Base-by-base conservation (phyloP, 1,140 invertebrate species). In the Scaptodrosophila lebanonensis region DNA sequence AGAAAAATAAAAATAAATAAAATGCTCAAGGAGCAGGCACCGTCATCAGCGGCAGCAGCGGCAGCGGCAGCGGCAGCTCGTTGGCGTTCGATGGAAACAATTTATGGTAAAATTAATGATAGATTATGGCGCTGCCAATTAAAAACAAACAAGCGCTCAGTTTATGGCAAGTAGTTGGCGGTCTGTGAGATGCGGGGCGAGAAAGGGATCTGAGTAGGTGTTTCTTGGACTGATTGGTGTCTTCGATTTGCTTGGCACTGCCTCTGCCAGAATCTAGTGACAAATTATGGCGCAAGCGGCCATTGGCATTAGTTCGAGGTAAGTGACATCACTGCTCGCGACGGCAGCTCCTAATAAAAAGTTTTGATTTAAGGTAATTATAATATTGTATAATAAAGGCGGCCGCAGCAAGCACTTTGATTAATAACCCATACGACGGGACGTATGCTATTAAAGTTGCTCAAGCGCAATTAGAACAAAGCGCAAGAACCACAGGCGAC, bases 21-120 rank as follows among this genome's bases (percentile, higher is more conserved):
- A 48, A 68, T 67, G 51, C 58, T 66, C 30, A 25, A 32, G 65
- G 44, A 52, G 62, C 52, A 39, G 72, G 67, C 73, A 79, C 72
- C 75, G 54, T 66, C 61, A 71, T 68, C 62, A 67, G 42, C 53
- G 56, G 62, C 70, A 77, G 72, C 72, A 67, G 72, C 77, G 75
- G 75, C 73, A 82, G 22, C 22, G 22, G 3, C 22, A 4, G 3
- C 8, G 22, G 22, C 22, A 25, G 22, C 22, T n/a, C n/a, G n/a
- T n/a, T n/a, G 22, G 22, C 22, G 8, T 8, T 69, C 73, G 73
- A 79, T 82, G 69, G 76, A 66, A 83, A 70, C 75, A 82, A 82
- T 82, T 82, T 82, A 82, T 82, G 70, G 75, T 66, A 82, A 82
- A 82, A 82, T 82, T 82, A 82, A 82, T 82, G 75, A 82, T 82